A percentile compares a stretch with the other conserved stretches of the same genome.
Conservation (phyloP, 2,797 vertebrate genomes). For the Pipistrellus nathusii region DNA sequence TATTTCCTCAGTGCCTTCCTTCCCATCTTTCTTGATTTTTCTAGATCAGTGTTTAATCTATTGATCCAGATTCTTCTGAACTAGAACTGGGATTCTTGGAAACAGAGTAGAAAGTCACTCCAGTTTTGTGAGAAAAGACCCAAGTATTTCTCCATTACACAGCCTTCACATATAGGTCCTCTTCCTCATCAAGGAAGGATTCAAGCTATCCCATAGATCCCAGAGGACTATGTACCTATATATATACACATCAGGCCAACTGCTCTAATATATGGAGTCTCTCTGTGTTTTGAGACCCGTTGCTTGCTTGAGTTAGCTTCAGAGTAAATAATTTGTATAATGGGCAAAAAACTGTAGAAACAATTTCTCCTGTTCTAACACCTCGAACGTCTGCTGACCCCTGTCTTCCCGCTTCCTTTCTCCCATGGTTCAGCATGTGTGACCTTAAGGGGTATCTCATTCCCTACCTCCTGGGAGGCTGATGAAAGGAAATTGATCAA, state of each 20-base stretch:
- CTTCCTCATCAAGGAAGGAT: conserved; percentile 99
- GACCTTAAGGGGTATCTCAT: conserved; percentile 90
- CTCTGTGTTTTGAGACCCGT: conserved; percentile 99
- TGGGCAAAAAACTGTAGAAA: conserved; percentile 98
- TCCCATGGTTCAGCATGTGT: conserved; percentile 97
- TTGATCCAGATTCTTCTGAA: conserved; percentile 97
- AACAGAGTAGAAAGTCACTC: conserved; percentile 99
- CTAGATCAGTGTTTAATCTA: conserved; percentile 97
- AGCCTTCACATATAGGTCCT: conserved; percentile 99
- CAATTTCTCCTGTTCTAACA: conserved; percentile 97
- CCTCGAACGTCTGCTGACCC: conserved; percentile 99
- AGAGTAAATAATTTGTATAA: conserved; percentile 99
- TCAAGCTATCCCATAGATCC: conserved; percentile 99
- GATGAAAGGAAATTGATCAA: background rate
- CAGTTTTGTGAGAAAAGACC: conserved; percentile 97
- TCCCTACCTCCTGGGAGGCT: background rate
- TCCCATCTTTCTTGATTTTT: conserved; percentile 94
- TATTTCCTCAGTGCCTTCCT: conserved; percentile 90
- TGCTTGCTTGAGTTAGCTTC: conserved; percentile 97
- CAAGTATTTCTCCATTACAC: conserved; percentile 98
- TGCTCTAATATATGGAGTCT: conserved; percentile 98
- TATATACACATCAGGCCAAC: conserved; percentile 99
- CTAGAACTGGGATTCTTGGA: conserved; percentile 97
- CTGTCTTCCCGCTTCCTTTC: conserved; percentile 98
- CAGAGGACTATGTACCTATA: conserved; percentile 97